Evolutionary conservation across 2,113 vertebrate genomes (phyloP), one percentile per base, ranked within the genome.

Genomic region (Hypocryptadius cinnamomeus): DNA sequence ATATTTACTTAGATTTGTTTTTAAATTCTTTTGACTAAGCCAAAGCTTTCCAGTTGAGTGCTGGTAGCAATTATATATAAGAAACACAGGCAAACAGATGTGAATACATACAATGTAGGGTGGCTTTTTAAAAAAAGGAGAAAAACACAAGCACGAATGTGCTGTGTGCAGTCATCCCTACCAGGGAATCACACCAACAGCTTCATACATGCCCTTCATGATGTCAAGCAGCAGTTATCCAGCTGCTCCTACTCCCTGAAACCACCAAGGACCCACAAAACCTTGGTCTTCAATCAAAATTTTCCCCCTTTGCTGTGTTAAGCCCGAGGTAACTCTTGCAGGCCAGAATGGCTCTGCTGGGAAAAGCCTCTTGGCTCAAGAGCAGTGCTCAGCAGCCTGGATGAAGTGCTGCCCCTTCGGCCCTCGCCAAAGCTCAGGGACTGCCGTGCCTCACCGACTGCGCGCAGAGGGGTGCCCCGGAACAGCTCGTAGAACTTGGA

Each of bases 401-500:
- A 51, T 15, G 7, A 56, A 83, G n/a, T 0, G 28, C 27, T 64
- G 33, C 33, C 3, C 0, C 40, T 18, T 27, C 15, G 20, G 20
- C 30, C 59, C 10, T 2, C 2, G 5, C 15, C 77, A 9, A 0
- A 18, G 5, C 7, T 2, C 37, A 9, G 63, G 50, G 33, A 48
- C 33, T 4, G 24, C 30, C 5, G 40, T 19, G 12, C n/a, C 98
- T 95, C 97, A 99, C 99, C 99, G 95, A 98, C 95, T 12, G 98
- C 95, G 90, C 95, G 98, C 77, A 99, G 96, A 23, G 98, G 98
- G 3, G 98, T 96, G 63, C 98, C 98, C 24, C 98, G 97, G 98
- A 99, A 99, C 74, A 99, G 98, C 95, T 99, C 99, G 1, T 99
- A 99, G 95, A 99, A 99, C 92, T 98, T 99, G 95, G 99, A 99